Evolutionary conservation across 2,888 invertebrate species (phyloP), one percentile per base, ranked within the genome.

Genomic region (Scaptomyza flava): DNA sequence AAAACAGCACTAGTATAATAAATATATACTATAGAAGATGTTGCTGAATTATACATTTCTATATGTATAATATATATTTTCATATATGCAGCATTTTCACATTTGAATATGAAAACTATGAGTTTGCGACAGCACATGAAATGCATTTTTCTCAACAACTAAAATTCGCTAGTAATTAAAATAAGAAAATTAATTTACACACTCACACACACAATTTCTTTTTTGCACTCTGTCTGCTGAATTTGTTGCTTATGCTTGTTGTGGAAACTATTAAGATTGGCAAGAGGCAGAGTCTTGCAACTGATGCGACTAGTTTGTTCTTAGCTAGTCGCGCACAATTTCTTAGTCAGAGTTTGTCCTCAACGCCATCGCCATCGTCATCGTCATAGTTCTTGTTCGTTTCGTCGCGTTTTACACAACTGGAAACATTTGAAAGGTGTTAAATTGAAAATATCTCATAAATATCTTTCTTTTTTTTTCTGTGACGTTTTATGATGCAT

Each of bases 151-250:
- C 33, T 34, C 17, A 38, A 62, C 77, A 67, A 68, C 71, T 62
- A 72, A 80, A 74, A 74, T 83, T 72, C 77, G 72, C 83, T 77
- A 83, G 79, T 82, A 82, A 82, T 82, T 82, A 82, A 82, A 82
- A 79, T 72, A 79, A 77, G 62, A 82, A 79, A 61, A 63, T 64
- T 42, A 65, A 77, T 66, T 66, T 66, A 56, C 53, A 68, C 42
- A 62, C 53, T 62, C 42, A 62, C 42, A 46, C 33, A 43, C 5
- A 46, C 43, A 50, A 41, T 51, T 23, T 23, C 23, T 23, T 23
- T 56, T 50, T 27, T 75, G 65, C 63, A 47, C 56, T 56, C 33
- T 42, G 53, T 63, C 46, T 42, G 51, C 51, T 58, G 50, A 57
- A 52, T 62, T 46, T 67, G 61, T 61, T 45, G 58, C 47, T 27